These are phyloP conservation scores for Argentina silus DNA, from an alignment of 2,797 vertebrate genomes.

Conservation along the genomic window DNA sequence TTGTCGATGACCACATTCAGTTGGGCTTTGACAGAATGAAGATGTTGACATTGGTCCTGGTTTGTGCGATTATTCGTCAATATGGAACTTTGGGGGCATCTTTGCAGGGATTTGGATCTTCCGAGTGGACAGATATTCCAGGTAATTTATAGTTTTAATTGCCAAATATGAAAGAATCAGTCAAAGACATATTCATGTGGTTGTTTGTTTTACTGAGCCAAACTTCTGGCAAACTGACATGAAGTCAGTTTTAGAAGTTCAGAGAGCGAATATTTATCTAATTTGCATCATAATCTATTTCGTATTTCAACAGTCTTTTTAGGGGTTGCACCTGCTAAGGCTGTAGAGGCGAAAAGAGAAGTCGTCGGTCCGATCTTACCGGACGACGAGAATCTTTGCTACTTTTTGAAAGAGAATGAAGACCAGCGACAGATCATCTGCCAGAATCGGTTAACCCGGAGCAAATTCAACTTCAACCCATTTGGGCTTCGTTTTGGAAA, in stretches of 20 bases:
- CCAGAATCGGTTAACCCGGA: slow-evolving; percentile 71
- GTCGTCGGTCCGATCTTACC: slow-evolving; percentile 35
- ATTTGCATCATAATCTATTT: not conserved
- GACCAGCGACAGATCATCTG: slow-evolving; percentile 74
- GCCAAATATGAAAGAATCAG: not conserved
- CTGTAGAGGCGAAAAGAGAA: slow-evolving; percentile 29
- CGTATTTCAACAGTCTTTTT: slow-evolving; percentile 22
- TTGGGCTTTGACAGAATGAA: slow-evolving; percentile 51
- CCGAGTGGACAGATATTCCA: slow-evolving; percentile 53
- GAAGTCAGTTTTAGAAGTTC: too few relatives aligned
- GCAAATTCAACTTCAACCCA: slow-evolving; percentile 84
- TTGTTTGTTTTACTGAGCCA: not conserved
- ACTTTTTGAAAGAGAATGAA: slow-evolving; percentile 70
- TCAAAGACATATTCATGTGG: too few relatives aligned
- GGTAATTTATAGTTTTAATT: slow-evolving; percentile 55
- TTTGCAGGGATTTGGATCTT: slow-evolving; percentile 32
- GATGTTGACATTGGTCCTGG: slow-evolving; percentile 62
- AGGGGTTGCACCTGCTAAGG: slow-evolving; percentile 34
- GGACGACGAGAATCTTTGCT: slow-evolving; percentile 71
- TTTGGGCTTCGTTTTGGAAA: slow-evolving; percentile 85
- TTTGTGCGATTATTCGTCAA: slow-evolving; percentile 53
- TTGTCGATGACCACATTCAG: slow-evolving; percentile 1
- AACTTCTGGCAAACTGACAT: not conserved
- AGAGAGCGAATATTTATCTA: too few relatives aligned
- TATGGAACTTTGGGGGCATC: slow-evolving; percentile 51